Conservation (phyloP, 2,888 invertebrate genomes). For the Siphlonurus alternatus region DNA sequence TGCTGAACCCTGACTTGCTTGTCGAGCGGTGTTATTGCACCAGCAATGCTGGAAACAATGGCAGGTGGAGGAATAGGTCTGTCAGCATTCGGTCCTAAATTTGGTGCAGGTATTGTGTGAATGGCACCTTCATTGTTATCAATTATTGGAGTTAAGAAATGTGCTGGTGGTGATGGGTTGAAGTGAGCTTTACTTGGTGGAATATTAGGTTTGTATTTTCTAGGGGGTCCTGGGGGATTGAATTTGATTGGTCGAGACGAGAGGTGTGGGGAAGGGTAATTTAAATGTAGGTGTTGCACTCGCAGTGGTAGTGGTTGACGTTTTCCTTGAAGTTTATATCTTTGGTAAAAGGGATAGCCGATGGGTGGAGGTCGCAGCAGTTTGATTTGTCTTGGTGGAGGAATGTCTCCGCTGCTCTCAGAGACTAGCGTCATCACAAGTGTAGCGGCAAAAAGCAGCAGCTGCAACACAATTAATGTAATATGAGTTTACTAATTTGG, state of each 20-base stretch:
- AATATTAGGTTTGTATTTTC: not conserved
- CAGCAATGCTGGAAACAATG: not conserved
- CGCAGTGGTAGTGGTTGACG: not conserved
- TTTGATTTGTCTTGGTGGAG: not conserved
- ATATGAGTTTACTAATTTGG: too few relatives aligned
- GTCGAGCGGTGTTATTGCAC: not conserved
- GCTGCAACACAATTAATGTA: too few relatives aligned
- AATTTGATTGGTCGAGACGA: not conserved
- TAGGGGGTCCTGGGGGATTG: not conserved
- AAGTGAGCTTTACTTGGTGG: constrained; percentile 8
- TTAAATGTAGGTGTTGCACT: not conserved
- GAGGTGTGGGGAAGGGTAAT: not conserved
- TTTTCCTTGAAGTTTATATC: not conserved
- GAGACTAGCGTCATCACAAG: too few relatives aligned
- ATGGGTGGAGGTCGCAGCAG: not conserved
- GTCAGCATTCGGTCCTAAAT: constrained; percentile 37
- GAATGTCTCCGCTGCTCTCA: too few relatives aligned
- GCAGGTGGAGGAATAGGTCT: not conserved
- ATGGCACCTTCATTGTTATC: constrained; percentile 47
- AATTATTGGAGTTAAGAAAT: not conserved
- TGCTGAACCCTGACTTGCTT: not conserved
- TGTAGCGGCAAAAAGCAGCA: too few relatives aligned
- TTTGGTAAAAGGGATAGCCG: too few relatives aligned
- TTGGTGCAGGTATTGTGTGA: constrained; percentile 73
- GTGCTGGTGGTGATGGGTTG: constrained; percentile 19